Evolutionary conservation across 2,888 invertebrate species (phyloP).

Genomic region (Octonoba sinensis): DNA sequence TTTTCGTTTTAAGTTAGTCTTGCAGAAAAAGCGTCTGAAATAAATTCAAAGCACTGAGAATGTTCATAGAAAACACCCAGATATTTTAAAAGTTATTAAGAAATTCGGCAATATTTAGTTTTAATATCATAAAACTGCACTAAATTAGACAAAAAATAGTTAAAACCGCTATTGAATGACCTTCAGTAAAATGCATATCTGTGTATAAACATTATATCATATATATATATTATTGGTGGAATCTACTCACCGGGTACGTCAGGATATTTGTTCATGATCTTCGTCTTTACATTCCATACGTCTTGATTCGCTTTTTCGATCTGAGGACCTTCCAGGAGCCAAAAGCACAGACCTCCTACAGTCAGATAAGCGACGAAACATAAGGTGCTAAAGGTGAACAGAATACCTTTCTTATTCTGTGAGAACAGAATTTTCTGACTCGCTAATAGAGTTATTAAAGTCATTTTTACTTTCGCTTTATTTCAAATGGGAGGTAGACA

Average conservation of each 20-base stretch:
- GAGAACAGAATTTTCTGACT: neutral
- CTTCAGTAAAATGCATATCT: too few relatives aligned
- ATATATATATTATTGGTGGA: neutral
- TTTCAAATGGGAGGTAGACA: neutral
- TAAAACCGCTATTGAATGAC: too few relatives aligned
- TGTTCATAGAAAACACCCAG: too few relatives aligned
- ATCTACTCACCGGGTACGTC: conserved; percentile 24
- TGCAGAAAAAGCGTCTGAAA: too few relatives aligned
- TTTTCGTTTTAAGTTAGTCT: too few relatives aligned
- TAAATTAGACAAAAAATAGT: too few relatives aligned
- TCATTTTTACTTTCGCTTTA: neutral
- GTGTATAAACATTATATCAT: too few relatives aligned
- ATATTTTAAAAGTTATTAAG: too few relatives aligned
- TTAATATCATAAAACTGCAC: too few relatives aligned
- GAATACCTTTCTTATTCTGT: conserved; percentile 3
- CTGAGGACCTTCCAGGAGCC: conserved; percentile 18
- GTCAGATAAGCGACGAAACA: neutral
- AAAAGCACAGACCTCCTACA: conserved; percentile 13
- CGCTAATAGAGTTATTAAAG: neutral
- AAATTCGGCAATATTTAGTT: too few relatives aligned
- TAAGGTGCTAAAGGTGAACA: neutral
- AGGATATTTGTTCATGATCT: conserved; percentile 11
- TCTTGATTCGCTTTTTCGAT: neutral
- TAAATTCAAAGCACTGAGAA: too few relatives aligned
- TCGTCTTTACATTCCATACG: neutral